phyloP scores from a whole-genome alignment of 2,797 vertebrate species.

The Eulemur coronatus region DNA sequence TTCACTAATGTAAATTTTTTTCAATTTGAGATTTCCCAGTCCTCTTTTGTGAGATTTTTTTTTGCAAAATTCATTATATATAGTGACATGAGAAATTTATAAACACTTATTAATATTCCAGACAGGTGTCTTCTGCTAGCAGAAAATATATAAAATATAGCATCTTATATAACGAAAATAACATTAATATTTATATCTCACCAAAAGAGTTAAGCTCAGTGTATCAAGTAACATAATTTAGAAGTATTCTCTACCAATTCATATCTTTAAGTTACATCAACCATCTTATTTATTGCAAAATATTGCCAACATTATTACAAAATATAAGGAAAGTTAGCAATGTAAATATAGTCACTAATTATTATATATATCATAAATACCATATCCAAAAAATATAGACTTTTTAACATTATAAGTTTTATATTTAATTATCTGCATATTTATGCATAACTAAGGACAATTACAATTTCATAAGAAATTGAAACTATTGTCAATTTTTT shows the following conservation, averaged over 20 bases:
- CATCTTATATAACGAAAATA: not conserved
- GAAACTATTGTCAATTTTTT: not conserved
- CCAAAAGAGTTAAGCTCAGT: not conserved
- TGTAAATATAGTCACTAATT: not conserved
- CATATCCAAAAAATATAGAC: not conserved
- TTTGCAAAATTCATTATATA: not conserved
- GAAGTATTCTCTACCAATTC: not conserved
- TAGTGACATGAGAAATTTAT: not conserved
- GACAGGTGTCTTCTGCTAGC: not conserved
- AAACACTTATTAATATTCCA: not conserved
- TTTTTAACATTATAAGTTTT: not conserved
- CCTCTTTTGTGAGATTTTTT: not conserved
- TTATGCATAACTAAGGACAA: not conserved
- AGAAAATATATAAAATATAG: not conserved
- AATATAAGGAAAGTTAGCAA: not conserved
- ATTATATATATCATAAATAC: not conserved
- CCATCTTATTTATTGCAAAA: not conserved
- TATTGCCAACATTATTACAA: not conserved
- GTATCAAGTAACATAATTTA: not conserved
- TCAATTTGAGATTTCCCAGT: not conserved
- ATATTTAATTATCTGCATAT: not conserved
- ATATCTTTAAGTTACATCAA: not conserved
- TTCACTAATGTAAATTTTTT: not conserved
- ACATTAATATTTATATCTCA: not conserved
- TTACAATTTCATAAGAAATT: not conserved